These are phyloP conservation scores for Girardinus metallicus DNA, from an alignment of 2,797 vertebrate genomes.

Conservation along the genomic window DNA sequence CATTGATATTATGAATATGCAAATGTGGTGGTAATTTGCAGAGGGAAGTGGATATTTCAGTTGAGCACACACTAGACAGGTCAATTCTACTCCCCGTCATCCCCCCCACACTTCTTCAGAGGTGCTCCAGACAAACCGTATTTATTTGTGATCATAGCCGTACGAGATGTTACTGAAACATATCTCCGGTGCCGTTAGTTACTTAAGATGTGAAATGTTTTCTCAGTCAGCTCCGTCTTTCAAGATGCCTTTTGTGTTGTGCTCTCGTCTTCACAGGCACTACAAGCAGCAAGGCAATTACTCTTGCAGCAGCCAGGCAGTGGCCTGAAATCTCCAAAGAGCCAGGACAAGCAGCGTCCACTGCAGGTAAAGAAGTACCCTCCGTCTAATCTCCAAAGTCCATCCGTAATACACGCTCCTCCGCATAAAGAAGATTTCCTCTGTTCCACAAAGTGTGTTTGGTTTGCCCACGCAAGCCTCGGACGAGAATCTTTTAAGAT, in stretches of 20 bases:
- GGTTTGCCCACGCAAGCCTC: conserved; percentile 79
- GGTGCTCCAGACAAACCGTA: conserved; percentile 89
- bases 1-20: conserved; percentile 99
- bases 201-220: conserved; percentile 49
- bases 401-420: conserved; percentile 81
- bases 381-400: conserved; percentile 81
- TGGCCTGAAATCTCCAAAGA: conserved; percentile 99
- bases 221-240: conserved; percentile 22
- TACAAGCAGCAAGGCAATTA: conserved; percentile 98
- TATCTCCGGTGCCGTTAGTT: conserved; percentile 51
- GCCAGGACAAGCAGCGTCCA: conserved; percentile 98
- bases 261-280: conserved; percentile 85
- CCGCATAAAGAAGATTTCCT: conserved; percentile 80
- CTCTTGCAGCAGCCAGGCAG: conserved; percentile 98
- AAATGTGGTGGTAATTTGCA: conserved; percentile 94
- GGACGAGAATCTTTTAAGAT: conserved; percentile 73
- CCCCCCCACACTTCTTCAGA: conserved; percentile 77
- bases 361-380: conserved; percentile 92
- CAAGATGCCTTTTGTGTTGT: conserved; percentile 55
- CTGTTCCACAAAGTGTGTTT: conserved; percentile 82
- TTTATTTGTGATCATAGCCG: conserved; percentile 85
- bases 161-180: conserved; percentile 70
- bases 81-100: conserved; percentile 84
- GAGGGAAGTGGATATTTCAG: conserved; percentile 97
- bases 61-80: conserved; percentile 94